phyloP scores from a whole-genome alignment of 2,113 vertebrate genomes.

The Caranx melampygus region DNA sequence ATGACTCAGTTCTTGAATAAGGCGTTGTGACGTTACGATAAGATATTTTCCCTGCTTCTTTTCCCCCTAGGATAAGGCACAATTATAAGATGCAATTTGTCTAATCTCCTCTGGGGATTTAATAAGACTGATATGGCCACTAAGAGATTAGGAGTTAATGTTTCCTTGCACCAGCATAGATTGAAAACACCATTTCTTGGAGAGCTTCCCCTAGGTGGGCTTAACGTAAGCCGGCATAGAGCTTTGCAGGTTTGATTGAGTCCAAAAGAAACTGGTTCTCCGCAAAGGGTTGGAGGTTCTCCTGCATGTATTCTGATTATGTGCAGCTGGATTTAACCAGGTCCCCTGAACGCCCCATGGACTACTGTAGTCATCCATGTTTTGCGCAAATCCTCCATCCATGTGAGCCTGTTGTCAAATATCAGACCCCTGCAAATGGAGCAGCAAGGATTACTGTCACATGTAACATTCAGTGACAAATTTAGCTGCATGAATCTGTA shows the following conservation, averaged over 20 bases:
- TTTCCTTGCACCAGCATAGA: constrained; percentile 50
- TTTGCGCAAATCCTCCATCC: constrained; percentile 66
- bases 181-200: constrained; percentile 64
- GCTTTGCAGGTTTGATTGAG: constrained; percentile 60
- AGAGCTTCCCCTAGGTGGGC: constrained; percentile 67
- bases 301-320: constrained; percentile 43
- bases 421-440: constrained; percentile 70
- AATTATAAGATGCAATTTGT: constrained; percentile 74
- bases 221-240: constrained; percentile 67
- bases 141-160: constrained; percentile 70
- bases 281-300: constrained; percentile 52
- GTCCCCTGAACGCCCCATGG: constrained; percentile 31
- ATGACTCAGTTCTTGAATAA: constrained; percentile 27
- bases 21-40: constrained; percentile 9
- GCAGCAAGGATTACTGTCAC: constrained; percentile 75
- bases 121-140: constrained; percentile 70
- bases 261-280: constrained; percentile 38
- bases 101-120: constrained; percentile 78
- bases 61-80: constrained; percentile 49
- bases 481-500: constrained; percentile 53
- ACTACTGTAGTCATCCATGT: constrained; percentile 39
- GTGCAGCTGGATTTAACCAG: constrained; percentile 55
- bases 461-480: constrained; percentile 54
- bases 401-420: constrained; percentile 62
- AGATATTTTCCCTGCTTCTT: constrained; percentile 52